Percentiles rank a stretch among this genome's conserved stretches.
Conservation (phyloP, 2,888 invertebrate genomes). For the Mimumesa dahlbomi region DNA sequence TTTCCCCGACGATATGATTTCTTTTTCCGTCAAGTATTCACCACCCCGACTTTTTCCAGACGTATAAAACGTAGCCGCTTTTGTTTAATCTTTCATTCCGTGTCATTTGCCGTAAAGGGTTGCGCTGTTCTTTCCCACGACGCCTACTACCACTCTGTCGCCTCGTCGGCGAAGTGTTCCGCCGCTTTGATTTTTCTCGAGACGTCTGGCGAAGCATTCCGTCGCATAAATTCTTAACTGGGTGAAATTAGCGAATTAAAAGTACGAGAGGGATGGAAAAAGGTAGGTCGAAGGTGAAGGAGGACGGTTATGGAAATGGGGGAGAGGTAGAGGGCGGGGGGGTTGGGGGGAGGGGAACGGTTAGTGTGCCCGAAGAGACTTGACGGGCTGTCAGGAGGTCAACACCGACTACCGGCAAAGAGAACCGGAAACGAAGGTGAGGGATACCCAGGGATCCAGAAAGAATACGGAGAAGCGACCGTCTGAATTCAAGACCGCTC, state of each 20-base stretch:
- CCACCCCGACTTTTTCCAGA: constrained; percentile 23
- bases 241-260: constrained; percentile 79
- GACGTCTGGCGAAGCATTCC: constrained; percentile 72
- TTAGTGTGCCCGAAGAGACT: constrained; percentile 1
- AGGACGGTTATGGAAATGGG: constrained; percentile 16
- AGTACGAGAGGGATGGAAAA: constrained; percentile 66
- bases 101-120: constrained; percentile 77
- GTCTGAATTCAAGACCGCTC: constrained; percentile 37
- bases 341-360: constrained; percentile 20
- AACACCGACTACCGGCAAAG: constrained; percentile 26
- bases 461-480: constrained; percentile 22
- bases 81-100: constrained; percentile 79
- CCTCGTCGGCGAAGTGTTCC: constrained; percentile 42
- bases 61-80: constrained; percentile 60
- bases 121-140: constrained; percentile 48
- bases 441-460: constrained; percentile 12
- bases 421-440: constrained; percentile 32
- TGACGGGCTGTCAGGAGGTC: constrained; percentile 39
- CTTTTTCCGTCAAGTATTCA: neutral
- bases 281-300: constrained; percentile 11
- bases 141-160: constrained; percentile 12
- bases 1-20: neutral
- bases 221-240: constrained; percentile 79
- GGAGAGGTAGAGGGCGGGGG: constrained; percentile 13
- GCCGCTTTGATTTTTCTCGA: constrained; percentile 79